Conservation (phyloP, 2,113 vertebrate species). For the Xiphophorus maculatus region DNA sequence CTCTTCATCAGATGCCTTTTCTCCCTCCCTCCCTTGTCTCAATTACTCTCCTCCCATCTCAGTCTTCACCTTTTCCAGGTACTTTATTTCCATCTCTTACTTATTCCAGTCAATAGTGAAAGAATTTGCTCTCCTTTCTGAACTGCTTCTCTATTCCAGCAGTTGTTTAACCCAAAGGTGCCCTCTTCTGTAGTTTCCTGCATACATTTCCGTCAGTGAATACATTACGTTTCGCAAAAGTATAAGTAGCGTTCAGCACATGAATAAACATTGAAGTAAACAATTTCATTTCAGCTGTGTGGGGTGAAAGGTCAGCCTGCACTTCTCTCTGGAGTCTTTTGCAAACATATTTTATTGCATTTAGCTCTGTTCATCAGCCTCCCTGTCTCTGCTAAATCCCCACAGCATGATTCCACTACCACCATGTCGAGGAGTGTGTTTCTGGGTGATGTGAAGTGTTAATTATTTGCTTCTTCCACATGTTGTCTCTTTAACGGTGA, state of each 20-base stretch:
- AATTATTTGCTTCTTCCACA: neutral
- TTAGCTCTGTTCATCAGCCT: neutral
- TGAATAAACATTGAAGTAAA: neutral
- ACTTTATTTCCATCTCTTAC: slow-evolving; percentile 8
- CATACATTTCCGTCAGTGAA: neutral
- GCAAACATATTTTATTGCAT: neutral
- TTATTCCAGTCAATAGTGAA: slow-evolving; percentile 20
- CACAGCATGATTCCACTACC: neutral
- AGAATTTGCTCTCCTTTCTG: slow-evolving; percentile 27
- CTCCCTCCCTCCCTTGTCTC: slow-evolving; percentile 16
- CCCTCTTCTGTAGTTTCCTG: neutral
- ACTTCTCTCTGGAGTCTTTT: too few relatives aligned
- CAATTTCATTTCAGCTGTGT: neutral
- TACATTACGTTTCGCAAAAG: neutral
- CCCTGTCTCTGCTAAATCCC: neutral
- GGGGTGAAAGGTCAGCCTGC: too few relatives aligned
- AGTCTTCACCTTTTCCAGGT: neutral
- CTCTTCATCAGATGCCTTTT: slow-evolving; percentile 12
- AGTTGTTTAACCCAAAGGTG: too few relatives aligned
- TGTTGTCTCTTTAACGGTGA: neutral
- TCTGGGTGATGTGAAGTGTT: neutral
- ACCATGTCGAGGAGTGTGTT: neutral
- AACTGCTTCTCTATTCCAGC: neutral
- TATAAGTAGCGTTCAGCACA: neutral
- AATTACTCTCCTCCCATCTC: slow-evolving; percentile 17